Evolutionary conservation across 2,888 invertebrate genomes (phyloP), one percentile per base, ranked within the genome.

Genomic region (Nephrocerus scutellatus): DNA sequence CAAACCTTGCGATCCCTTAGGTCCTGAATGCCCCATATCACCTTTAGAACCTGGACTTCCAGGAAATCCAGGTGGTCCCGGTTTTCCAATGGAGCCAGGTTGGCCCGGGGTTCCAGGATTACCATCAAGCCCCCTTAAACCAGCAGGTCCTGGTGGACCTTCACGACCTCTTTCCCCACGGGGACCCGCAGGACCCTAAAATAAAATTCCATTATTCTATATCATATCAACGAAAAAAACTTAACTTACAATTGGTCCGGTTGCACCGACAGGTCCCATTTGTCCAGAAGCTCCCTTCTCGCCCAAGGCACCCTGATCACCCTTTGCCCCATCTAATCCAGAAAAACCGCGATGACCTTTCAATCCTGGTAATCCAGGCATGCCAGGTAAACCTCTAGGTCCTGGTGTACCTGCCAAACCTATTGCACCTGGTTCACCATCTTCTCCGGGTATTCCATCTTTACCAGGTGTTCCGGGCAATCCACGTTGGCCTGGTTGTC

Each of bases 151-250:
- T 0, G 85, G 72, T 2, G 85, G 76, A 1, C 89, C 89, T 68
- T 89, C 88, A 23, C 88, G 73, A 2, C 89, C 89, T 57, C 88
- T 73, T 70, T 89, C 89, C 5, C 90, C 89, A 48, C 88, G 73
- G 6, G 83, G 74, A 22, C 90, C 89, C 12, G 79, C 73, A 15
- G 83, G 80, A 18, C 89, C 89, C 84, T 84, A 43, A 53, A 51
- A 29, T 36, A 37, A 43, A 30, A 36, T 2, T 30, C 10, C 5
- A 16, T 21, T 20, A 15, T 18, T 16, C 21, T 23, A 10, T 2
- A 26, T 26, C 6, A 10, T 15, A 3, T 8, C 0, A 21, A 10
- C 8, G 4, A 6, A 5, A 36, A 29, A 8, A 3, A n/a, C 28
- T 13, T 3, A 9, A 43, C 54, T 50, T 54, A 61, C 60, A 23